Evolutionary conservation across 2,113 vertebrate species (phyloP).

Genomic region (Pogonocichla stellata): DNA sequence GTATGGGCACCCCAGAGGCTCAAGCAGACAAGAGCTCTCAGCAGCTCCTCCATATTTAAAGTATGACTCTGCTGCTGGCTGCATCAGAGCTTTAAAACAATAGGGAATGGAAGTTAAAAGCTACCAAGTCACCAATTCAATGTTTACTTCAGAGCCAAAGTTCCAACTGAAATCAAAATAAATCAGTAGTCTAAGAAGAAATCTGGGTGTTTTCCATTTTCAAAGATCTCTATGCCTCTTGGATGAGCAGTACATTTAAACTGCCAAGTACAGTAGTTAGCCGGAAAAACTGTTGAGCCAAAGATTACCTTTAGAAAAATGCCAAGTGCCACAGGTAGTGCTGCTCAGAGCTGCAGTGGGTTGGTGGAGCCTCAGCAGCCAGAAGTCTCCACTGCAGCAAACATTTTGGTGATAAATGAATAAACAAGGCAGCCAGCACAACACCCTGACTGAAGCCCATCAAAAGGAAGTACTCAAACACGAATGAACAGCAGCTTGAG

Average conservation of each 20-base stretch:
- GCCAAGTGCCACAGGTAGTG: not conserved
- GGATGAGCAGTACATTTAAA: not conserved
- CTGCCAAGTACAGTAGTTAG: not conserved
- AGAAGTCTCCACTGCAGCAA: not conserved
- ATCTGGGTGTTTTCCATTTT: not conserved
- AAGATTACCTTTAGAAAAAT: not conserved
- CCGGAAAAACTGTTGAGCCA: not conserved
- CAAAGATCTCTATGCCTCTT: not conserved
- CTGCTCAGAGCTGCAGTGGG: not conserved
- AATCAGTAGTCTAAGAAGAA: not conserved
- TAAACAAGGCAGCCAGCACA: not conserved
- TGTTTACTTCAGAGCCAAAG: not conserved
- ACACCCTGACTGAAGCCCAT: not conserved
- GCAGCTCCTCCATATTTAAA: not conserved
- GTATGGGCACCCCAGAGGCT: accelerated
- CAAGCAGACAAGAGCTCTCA: not conserved
- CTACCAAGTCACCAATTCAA: accelerated
- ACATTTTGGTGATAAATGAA: not conserved
- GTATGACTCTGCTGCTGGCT: not conserved
- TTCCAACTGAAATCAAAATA: not conserved
- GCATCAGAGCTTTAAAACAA: not conserved
- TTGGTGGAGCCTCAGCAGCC: not conserved
- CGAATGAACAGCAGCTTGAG: not conserved
- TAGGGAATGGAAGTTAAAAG: not conserved
- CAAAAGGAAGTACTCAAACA: not conserved